These are phyloP conservation scores for Lytechinus variegatus DNA, from an alignment of 35 echinoderm and acorn worm species.

Conservation along the genomic window DNA sequence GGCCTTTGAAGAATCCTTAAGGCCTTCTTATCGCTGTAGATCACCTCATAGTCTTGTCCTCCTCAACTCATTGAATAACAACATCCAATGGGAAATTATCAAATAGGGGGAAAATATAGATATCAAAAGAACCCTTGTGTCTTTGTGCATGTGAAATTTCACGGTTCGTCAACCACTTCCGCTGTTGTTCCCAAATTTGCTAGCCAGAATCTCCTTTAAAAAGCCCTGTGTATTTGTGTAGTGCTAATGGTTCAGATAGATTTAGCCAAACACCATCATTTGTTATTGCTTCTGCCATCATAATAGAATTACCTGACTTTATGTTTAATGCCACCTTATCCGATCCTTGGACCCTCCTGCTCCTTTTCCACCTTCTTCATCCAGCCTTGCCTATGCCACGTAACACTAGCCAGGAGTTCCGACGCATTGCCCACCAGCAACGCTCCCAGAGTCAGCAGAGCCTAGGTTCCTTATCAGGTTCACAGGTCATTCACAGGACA, in stretches of 20 bases:
- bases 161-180: background rate
- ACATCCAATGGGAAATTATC: background rate
- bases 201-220: background rate
- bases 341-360: background rate
- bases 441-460: slow-evolving; percentile 33
- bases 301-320: background rate
- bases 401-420: slow-evolving; percentile 35
- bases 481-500: slow-evolving; percentile 17
- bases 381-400: slow-evolving; percentile 9
- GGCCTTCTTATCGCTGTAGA: background rate
- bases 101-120: background rate
- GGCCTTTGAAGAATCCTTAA: background rate
- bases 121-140: background rate
- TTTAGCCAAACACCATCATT: background rate
- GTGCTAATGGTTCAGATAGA: background rate
- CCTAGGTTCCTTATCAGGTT: background rate
- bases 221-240: background rate
- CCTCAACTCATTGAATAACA: background rate
- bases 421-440: background rate
- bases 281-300: background rate
- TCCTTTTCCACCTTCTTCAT: background rate
- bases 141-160: background rate
- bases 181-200: background rate
- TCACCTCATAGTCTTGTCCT: background rate
- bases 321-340: background rate